phyloP scores from a whole-genome alignment of 2,113 vertebrate species.

The Pituophis catenifer region DNA sequence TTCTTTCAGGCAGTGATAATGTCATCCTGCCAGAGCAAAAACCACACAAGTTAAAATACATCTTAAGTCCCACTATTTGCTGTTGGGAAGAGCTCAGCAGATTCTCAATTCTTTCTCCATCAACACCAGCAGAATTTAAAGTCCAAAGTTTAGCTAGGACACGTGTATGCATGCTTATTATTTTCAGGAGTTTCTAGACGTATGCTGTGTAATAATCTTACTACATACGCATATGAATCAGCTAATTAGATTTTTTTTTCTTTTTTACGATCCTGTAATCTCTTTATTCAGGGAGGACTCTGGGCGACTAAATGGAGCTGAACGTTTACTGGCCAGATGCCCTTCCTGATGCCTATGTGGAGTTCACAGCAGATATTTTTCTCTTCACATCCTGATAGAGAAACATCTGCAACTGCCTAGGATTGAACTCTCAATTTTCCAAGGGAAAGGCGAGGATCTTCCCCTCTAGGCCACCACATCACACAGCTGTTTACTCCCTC shows the following conservation, averaged over 20 bases:
- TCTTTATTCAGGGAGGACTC: not conserved
- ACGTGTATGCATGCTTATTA: not conserved
- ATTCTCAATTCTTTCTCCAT: not conserved
- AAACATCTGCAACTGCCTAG: not conserved
- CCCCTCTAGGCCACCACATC: not conserved
- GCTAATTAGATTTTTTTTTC: conserved; percentile 13
- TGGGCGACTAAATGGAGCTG: not conserved
- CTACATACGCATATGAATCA: not conserved
- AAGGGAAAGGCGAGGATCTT: not conserved
- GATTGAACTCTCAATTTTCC: not conserved
- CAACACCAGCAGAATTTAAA: not conserved
- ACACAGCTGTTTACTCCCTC: conserved; percentile 2
- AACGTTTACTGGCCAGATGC: not conserved
- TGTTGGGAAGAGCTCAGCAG: not conserved
- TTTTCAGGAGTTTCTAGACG: not conserved
- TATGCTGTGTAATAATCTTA: not conserved
- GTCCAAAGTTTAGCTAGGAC: not conserved
- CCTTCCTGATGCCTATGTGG: not conserved
- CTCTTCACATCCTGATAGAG: not conserved
- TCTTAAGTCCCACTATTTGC: not conserved
- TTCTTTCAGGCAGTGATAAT: conserved; percentile 4
- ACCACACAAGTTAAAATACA: not conserved
- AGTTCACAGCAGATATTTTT: not conserved
- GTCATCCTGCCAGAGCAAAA: not conserved
- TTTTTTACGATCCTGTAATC: not conserved